These are phyloP conservation scores for Gulo gulo DNA, from an alignment of 2,113 vertebrate genomes.

Conservation along the genomic window DNA sequence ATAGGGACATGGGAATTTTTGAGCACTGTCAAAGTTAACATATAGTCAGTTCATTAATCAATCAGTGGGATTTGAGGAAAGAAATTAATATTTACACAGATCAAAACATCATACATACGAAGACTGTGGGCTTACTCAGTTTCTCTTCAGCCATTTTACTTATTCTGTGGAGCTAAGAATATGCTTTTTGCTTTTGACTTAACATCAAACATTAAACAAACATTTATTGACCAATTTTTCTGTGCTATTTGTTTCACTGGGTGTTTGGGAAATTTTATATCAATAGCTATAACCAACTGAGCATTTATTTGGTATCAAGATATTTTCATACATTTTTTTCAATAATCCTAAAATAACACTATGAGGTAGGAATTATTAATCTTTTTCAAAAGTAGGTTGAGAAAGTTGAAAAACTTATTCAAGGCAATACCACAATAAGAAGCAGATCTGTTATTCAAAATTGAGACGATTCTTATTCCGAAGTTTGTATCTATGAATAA, in stretches of 20 bases:
- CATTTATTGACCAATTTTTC: not conserved
- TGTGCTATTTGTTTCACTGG: not conserved
- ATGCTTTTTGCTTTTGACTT: not conserved
- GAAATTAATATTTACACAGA: not conserved
- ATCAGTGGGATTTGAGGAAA: not conserved
- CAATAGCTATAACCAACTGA: not conserved
- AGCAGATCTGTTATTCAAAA: not conserved
- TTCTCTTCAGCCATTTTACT: not conserved
- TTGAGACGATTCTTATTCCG: not conserved
- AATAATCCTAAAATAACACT: conserved; percentile 7
- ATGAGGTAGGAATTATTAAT: not conserved
- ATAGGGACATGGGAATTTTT: not conserved
- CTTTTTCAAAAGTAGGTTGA: not conserved
- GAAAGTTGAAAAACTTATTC: not conserved
- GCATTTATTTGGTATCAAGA: not conserved
- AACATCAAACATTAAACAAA: not conserved
- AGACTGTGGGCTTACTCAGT: not conserved
- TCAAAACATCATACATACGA: not conserved
- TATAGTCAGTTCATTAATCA: not conserved
- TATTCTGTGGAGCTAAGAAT: not conserved
- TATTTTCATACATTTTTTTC: not conserved
- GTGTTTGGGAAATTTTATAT: not conserved
- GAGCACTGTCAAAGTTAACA: not conserved
- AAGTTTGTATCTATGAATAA: not conserved
- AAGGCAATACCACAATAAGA: not conserved